Conservation (phyloP, 2,113 vertebrate genomes). For the Helogale parvula region DNA sequence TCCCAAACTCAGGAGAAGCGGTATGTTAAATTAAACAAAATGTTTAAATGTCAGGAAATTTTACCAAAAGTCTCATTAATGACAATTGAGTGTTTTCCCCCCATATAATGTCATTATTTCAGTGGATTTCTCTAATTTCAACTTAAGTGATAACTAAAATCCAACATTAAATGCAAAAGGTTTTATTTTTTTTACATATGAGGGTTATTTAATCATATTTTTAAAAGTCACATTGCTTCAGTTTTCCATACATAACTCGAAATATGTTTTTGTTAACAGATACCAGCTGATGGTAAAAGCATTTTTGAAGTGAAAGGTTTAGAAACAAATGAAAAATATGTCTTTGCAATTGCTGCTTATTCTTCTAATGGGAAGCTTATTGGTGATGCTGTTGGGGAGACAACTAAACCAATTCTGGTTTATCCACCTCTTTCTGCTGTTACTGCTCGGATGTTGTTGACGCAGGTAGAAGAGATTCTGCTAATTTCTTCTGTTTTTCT, state of each 20-base stretch:
- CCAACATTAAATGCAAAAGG: background rate
- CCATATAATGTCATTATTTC: background rate
- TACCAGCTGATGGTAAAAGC: conserved; percentile 88
- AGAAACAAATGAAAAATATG: conserved; percentile 92
- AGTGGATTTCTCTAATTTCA: conserved; percentile 21
- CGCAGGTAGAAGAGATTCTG: conserved; percentile 87
- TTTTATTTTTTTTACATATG: background rate
- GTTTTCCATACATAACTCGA: conserved; percentile 47
- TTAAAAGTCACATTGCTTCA: conserved; percentile 8
- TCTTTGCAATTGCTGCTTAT: conserved; percentile 96
- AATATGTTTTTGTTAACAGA: conserved; percentile 83
- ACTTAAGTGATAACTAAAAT: conserved; percentile 46
- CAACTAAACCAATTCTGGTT: conserved; percentile 91
- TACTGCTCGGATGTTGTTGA: conserved; percentile 90
- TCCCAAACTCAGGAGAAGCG: conserved; percentile 92
- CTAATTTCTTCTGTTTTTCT: background rate
- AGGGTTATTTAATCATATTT: conserved; percentile 49
- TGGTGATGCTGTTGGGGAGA: conserved; percentile 89
- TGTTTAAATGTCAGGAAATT: background rate
- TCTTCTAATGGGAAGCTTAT: conserved; percentile 90
- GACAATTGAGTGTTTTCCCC: background rate
- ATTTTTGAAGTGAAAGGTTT: conserved; percentile 90
- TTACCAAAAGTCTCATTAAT: background rate
- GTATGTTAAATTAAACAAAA: conserved; percentile 82
- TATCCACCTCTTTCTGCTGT: conserved; percentile 90